phyloP scores from a whole-genome alignment of 23 tunicate species.

The Styela clava region DNA sequence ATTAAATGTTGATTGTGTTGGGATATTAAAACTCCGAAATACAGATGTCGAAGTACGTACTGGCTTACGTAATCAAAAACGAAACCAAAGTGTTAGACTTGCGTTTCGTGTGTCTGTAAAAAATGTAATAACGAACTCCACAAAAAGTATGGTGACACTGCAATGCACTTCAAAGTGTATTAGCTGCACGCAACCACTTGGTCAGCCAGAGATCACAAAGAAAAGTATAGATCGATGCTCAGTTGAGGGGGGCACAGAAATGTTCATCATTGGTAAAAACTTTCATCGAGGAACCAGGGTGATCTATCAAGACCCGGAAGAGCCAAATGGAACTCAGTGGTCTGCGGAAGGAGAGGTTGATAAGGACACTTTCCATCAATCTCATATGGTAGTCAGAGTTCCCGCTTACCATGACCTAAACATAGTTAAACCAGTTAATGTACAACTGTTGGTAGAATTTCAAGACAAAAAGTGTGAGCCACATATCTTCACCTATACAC shows the following conservation, averaged over 20 bases:
- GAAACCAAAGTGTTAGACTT: slow-evolving; percentile 85
- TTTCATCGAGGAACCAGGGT: slow-evolving; percentile 75
- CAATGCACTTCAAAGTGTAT: slow-evolving; percentile 74
- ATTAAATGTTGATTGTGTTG: slow-evolving; percentile 94
- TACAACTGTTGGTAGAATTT: slow-evolving; percentile 81
- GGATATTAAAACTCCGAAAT: slow-evolving; percentile 92
- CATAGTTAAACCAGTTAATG: slow-evolving; percentile 82
- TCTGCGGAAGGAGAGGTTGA: slow-evolving; percentile 59
- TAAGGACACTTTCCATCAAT: slow-evolving; percentile 81
- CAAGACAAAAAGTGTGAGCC: slow-evolving; percentile 77
- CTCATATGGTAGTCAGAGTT: slow-evolving; percentile 77
- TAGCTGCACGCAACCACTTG: slow-evolving; percentile 96
- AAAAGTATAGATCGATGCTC: slow-evolving; percentile 75
- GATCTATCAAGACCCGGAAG: slow-evolving; percentile 89
- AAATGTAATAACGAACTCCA: slow-evolving; percentile 14
- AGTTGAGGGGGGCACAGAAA: slow-evolving; percentile 72
- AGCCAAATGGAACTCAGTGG: slow-evolving; percentile 92
- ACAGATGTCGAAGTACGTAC: slow-evolving; percentile 92
- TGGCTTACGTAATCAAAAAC: slow-evolving; percentile 78
- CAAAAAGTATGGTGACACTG: slow-evolving; percentile 10
- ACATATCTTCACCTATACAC: slow-evolving; percentile 81
- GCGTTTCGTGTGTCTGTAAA: slow-evolving; percentile 76
- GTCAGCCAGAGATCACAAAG: slow-evolving; percentile 94
- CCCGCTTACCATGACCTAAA: slow-evolving; percentile 79
- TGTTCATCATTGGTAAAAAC: slow-evolving; percentile 94